Conservation (phyloP, 1,140 invertebrate genomes). For the Drosophila teissieri region DNA sequence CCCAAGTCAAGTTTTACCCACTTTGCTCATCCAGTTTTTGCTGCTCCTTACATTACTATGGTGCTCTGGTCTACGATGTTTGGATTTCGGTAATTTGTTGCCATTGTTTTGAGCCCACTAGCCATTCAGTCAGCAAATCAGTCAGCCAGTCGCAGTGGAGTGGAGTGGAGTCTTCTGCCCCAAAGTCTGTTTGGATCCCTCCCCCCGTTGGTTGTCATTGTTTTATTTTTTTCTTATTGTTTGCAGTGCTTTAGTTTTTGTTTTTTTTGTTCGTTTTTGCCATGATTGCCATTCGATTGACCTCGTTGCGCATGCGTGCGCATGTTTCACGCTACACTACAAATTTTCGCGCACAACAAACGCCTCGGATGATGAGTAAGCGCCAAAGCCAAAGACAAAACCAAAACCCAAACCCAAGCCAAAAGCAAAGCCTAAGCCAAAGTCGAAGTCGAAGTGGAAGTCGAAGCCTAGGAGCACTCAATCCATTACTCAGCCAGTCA, state of each 20-base stretch:
- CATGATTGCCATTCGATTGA: conserved; percentile 80
- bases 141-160: not conserved
- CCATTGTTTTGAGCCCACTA: conserved; percentile 30
- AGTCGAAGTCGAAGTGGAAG: not conserved
- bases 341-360: conserved; percentile 64
- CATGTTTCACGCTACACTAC: conserved; percentile 80
- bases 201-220: conserved; percentile 26
- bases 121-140: not conserved
- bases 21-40: conserved; percentile 13
- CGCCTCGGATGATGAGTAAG: conserved; percentile 68
- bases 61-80: conserved; percentile 26
- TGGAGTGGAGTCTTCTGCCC: conserved; percentile 27
- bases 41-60: conserved; percentile 23
- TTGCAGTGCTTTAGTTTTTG: conserved; percentile 20
- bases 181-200: conserved; percentile 23
- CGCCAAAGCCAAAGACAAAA: conserved; percentile 23
- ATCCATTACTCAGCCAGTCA: conserved; percentile 33
- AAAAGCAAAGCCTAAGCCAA: no score
- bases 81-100: conserved; percentile 62
- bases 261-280: conserved; percentile 40
- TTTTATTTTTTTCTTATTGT: conserved; percentile 10
- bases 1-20: conserved; percentile 7
- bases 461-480: conserved; percentile 23
- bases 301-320: conserved; percentile 81
- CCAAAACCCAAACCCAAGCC: no score